Percentiles rank a stretch among this genome's conserved stretches.
These are phyloP conservation scores for Sylvilagus bachmani DNA, from an alignment of 2,113 vertebrate species.

Conservation along the genomic window DNA sequence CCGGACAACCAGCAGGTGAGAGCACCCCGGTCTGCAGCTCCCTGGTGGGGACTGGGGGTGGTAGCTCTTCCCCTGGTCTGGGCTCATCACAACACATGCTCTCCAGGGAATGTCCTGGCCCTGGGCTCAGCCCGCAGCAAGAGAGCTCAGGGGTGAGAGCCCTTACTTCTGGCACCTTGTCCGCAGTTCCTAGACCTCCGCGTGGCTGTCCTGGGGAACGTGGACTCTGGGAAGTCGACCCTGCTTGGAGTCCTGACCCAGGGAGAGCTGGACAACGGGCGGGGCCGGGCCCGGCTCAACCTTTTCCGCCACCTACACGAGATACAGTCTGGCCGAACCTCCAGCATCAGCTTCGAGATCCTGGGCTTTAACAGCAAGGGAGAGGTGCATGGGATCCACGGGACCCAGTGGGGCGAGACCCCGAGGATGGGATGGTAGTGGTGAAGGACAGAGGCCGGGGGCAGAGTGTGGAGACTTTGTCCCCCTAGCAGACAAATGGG, in stretches of 20 bases:
- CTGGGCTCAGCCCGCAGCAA: background rate
- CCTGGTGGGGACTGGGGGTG: background rate
- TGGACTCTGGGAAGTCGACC: conserved; percentile 98
- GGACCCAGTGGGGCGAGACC: conserved; percentile 69
- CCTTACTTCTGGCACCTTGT: conserved; percentile 66
- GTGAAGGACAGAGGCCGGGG: conserved; percentile 45
- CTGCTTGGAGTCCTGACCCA: conserved; percentile 97
- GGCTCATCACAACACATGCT: background rate
- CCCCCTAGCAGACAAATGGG: conserved; percentile 46
- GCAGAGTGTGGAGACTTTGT: background rate
- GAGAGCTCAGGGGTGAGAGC: background rate
- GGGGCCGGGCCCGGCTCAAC: conserved; percentile 97
- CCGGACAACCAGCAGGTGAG: conserved; percentile 98
- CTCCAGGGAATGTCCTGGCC: background rate
- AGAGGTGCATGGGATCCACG: conserved; percentile 90
- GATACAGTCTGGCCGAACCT: conserved; percentile 98
- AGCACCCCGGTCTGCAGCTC: background rate
- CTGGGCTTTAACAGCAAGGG: conserved; percentile 99
- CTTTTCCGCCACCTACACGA: conserved; percentile 99
- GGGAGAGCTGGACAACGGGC: conserved; percentile 98
- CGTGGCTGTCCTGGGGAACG: conserved; percentile 98
- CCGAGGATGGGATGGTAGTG: conserved; percentile 59
- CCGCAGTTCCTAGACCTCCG: conserved; percentile 96
- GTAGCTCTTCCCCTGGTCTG: background rate
- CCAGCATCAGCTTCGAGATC: conserved; percentile 99